Percentiles rank a stretch among this genome's conserved stretches.
Conservation (phyloP, 2,888 invertebrate species). For the Melanotus villosus region DNA sequence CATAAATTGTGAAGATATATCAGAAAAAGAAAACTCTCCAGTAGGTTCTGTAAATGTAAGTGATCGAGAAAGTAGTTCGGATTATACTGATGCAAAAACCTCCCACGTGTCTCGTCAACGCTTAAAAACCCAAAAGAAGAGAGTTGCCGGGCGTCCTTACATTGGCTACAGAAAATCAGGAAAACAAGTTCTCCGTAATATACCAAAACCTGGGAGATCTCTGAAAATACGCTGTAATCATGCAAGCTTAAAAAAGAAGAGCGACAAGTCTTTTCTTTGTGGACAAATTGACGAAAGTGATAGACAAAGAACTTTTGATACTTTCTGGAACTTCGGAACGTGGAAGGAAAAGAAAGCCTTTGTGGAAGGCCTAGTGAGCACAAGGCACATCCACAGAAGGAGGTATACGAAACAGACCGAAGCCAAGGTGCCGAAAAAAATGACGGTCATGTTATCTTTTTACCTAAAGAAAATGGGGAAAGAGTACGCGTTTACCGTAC, state of each 20-base stretch:
- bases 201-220: background rate
- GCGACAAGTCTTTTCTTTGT: background rate
- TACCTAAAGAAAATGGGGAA: no score
- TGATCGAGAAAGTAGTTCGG: background rate
- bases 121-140: background rate
- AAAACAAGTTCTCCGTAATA: background rate
- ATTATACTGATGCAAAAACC: background rate
- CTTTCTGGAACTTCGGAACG: background rate
- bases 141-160: background rate
- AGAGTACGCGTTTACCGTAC: no score
- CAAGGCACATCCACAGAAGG: no score
- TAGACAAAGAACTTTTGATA: background rate
- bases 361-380: background rate
- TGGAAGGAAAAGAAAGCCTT: background rate
- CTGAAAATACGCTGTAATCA: background rate
- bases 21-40: no score
- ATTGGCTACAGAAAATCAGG: background rate
- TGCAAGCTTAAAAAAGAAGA: background rate
- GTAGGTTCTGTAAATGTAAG: background rate
- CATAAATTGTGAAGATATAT: no score
- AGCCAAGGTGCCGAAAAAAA: no score
- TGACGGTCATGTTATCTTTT: no score
- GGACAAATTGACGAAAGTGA: background rate
- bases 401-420: no score
- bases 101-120: background rate